phyloP scores from a whole-genome alignment of 1,140 invertebrate species.

The Ceratosolen solmsi region DNA sequence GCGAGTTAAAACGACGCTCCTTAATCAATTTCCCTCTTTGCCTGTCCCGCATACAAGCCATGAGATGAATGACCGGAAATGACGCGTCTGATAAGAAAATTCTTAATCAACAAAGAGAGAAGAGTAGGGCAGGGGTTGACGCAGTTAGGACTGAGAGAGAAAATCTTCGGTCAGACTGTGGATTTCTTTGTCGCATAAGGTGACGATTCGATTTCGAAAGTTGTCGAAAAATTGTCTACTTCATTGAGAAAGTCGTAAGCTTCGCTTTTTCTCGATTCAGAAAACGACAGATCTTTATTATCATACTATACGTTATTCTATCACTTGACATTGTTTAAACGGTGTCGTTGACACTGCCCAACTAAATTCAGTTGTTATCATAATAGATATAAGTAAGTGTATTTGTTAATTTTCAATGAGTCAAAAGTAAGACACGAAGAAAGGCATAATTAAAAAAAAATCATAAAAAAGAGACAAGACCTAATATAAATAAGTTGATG shows the following conservation, averaged over 20 bases:
- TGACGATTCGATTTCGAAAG: background rate
- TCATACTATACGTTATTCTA: no score
- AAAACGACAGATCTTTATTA: no score
- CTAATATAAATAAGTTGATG: no score
- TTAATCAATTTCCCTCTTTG: conserved; percentile 68
- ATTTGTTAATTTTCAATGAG: no score
- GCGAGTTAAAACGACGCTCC: conserved; percentile 65
- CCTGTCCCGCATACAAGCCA: conserved; percentile 64
- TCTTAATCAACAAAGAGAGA: conserved; percentile 58
- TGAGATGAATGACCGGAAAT: conserved; percentile 73
- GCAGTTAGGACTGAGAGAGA: background rate
- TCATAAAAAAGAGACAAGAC: no score
- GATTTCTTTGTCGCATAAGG: background rate
- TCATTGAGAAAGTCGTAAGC: background rate
- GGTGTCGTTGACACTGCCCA: no score
- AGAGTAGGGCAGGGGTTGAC: background rate
- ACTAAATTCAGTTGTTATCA: no score
- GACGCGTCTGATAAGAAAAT: conserved; percentile 71
- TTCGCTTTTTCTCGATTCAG: conserved; percentile 15
- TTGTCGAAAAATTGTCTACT: conserved; percentile 38
- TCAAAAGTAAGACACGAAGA: no score
- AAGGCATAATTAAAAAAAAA: no score
- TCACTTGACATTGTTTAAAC: no score
- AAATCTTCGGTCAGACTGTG: background rate
- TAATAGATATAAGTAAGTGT: no score